Base-by-base conservation (phyloP, 2,888 invertebrate genomes). In the Rhyacophila evoluta region DNA sequence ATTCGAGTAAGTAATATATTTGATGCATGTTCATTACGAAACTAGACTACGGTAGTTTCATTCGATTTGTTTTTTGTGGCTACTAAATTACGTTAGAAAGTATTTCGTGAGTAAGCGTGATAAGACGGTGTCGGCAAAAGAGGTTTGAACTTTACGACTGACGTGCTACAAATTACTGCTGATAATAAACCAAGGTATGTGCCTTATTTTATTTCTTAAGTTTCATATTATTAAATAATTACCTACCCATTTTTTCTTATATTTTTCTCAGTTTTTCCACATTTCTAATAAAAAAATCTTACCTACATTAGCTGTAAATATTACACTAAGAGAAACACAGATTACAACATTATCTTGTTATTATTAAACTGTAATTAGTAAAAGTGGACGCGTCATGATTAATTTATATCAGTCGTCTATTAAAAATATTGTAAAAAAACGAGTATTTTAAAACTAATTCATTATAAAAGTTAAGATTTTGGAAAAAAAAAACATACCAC, bases 61-160 rank as follows among this genome's bases (percentile, higher is more conserved):
- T 55, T 55, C 55, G 55, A 55, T 55, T 55, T 55, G 55, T 55
- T 55, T 55, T 55, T 55, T 55, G 55, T 25, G 15, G 55, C 55
- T 19, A 55, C 55, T 55, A 55, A 55, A 55, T 55, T 55, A 55
- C 19, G 55, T 55, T 55, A 19, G 55, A 55, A 55, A 55, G 55
- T 55, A 55, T 55, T 55, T 55, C 55, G 55, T 55, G 55, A 55
- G 55, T 19, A 55, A 55, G 19, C 55, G 55, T 55, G 55, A 55
- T 55, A 55, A 55, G 55, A 55, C 55, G 55, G 55, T 55, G 55
- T 55, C 55, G 55, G 55, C 19, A 25, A 55, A 55, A 55, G 55
- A 55, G 55, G 55, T 55, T 55, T 55, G 55, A 55, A 55, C 55
- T 55, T 55, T 55, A 55, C 55, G 55, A 55, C 55, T 55, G 55